A percentile compares a stretch with the other conserved stretches of the same genome.
Conservation (phyloP, 2,113 vertebrate genomes). For the Xerus inauris region DNA sequence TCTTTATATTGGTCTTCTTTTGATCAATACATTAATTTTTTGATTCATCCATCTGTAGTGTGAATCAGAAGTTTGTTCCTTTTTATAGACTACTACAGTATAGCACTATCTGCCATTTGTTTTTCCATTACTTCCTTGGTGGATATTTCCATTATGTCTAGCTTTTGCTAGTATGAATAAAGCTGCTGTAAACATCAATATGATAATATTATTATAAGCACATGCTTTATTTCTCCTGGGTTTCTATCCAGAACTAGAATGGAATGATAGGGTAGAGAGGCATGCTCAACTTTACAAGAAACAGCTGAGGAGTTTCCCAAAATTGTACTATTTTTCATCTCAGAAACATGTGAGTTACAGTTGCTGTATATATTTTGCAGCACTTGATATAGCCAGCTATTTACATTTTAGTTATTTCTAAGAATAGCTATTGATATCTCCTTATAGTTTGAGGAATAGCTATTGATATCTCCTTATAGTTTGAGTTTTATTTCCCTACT, state of each 20-base stretch:
- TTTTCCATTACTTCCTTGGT: neutral
- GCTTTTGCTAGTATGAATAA: neutral
- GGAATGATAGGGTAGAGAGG: neutral
- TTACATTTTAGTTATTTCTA: neutral
- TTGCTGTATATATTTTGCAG: neutral
- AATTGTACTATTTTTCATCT: neutral
- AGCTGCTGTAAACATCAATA: neutral
- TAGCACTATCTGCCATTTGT: neutral
- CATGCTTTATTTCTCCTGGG: neutral
- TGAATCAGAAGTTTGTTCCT: neutral
- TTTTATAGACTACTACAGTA: neutral
- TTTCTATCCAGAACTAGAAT: neutral
- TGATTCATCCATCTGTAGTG: neutral
- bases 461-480: neutral
- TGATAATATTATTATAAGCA: neutral
- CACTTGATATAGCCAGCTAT: neutral
- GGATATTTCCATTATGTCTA: neutral
- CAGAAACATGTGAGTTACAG: neutral
- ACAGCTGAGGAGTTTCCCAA: neutral
- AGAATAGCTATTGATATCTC: neutral
- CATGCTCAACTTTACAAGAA: neutral
- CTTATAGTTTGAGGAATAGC: too few relatives aligned
- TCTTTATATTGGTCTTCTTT: neutral
- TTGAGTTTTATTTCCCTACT: neutral
- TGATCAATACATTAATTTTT: constrained; percentile 8